Evolutionary conservation across 2,797 vertebrate genomes (phyloP).

Genomic region (Morelia viridis): DNA sequence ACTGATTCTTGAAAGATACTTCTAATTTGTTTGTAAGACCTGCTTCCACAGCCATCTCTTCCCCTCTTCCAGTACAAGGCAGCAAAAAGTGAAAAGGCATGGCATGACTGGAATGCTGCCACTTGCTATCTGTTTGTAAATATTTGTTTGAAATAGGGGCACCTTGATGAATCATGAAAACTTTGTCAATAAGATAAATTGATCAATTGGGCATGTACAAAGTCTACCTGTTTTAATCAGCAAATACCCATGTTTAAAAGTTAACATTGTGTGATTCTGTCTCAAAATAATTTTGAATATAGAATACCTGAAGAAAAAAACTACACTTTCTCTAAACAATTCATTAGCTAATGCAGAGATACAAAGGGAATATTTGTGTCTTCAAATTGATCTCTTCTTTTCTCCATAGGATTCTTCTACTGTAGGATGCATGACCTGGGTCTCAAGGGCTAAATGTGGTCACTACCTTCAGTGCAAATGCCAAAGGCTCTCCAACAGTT

Average conservation of each 20-base stretch:
- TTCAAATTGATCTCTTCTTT: not conserved
- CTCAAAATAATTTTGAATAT: conserved; percentile 23
- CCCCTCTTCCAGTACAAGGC: not conserved
- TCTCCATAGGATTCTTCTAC: not conserved
- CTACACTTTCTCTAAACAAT: not conserved
- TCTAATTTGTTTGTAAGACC: not conserved
- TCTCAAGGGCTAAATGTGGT: not conserved
- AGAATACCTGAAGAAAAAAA: conserved; percentile 39
- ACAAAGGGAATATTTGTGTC: not conserved
- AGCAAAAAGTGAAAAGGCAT: conserved; percentile 65
- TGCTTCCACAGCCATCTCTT: not conserved
- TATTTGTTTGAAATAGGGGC: conserved; percentile 76
- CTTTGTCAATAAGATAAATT: conserved; percentile 71
- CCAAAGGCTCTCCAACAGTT: not conserved
- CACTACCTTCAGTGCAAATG: not conserved
- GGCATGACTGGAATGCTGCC: conserved; percentile 60
- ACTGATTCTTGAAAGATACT: not conserved
- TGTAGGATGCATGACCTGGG: not conserved
- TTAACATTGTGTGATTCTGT: conserved; percentile 49
- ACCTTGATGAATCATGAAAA: conserved; percentile 67
- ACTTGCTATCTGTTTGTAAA: conserved; percentile 74
- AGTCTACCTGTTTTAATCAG: conserved; percentile 61
- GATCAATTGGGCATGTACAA: conserved; percentile 65
- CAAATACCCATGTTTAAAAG: conserved; percentile 49
- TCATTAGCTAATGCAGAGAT: not conserved